phyloP scores from a whole-genome alignment of 2,113 vertebrate species.

The Laterallus jamaicensis region DNA sequence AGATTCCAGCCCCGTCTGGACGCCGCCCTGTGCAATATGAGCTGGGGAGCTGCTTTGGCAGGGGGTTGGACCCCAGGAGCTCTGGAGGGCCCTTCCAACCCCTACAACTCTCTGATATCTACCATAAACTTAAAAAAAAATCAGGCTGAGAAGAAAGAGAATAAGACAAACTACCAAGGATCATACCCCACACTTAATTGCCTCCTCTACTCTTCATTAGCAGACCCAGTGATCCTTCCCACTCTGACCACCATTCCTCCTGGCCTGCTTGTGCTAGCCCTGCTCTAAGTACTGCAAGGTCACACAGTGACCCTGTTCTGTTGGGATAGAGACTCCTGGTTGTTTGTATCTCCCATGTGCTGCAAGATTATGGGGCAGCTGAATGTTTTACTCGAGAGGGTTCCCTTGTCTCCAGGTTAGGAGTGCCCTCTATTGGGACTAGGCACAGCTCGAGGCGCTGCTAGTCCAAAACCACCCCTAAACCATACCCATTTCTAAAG shows the following conservation, averaged over 20 bases:
- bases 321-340: no score
- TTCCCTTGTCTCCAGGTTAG: background rate
- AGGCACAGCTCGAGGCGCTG: background rate
- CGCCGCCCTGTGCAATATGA: no score
- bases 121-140: background rate
- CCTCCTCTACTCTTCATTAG: background rate
- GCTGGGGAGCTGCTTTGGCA: no score
- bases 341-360: fast-evolving
- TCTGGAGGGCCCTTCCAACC: no score
- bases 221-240: background rate
- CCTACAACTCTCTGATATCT: no score
- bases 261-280: background rate
- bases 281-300: fast-evolving
- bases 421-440: constrained; percentile 60
- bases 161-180: background rate
- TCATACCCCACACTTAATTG: background rate
- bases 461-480: background rate
- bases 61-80: no score
- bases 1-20: no score
- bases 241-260: background rate
- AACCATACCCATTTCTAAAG: fast-evolving
- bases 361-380: background rate
- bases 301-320: no score
- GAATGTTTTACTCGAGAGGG: background rate
- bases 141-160: background rate